Base-by-base conservation (phyloP, 2,113 vertebrate species). In the Scalopus aquaticus region DNA sequence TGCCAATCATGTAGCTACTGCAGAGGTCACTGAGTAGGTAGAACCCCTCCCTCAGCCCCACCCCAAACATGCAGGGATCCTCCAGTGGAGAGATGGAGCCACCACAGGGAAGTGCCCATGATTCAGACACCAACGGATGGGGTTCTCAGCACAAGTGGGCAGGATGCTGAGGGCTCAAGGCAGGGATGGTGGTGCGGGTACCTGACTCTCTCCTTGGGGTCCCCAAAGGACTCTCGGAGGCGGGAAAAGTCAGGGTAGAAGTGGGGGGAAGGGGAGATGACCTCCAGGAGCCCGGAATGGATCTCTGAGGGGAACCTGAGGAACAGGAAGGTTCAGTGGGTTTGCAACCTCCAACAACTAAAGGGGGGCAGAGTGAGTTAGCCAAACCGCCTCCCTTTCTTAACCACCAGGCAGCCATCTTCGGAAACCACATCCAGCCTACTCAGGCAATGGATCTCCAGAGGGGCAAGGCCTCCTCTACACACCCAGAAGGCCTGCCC, bases 201-300 rank as follows among this genome's bases (percentile, higher is more conserved):
- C 99, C 99, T 99, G 98, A 99, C 99, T 98, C 99, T 98, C 97
- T 99, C 99, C 95, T 99, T 99, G 35, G 99, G 99, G 97, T 99
- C 99, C 17, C 99, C 99, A 60, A 99, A 99, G 54, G 99, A 99
- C 97, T 99, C 99, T 56, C 99, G 97, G 62, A 99, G 98, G 64
- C 97, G 98, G 42, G 99, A 99, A 97, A 99, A 99, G 98, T 99
- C 99, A 35, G 99, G 99, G 93, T 99, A 99, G 98, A 99, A 99
- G 97, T 99, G 98, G 3, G 99, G 98, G 46, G 99, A 99, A 0
- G 99, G 99, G 76, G 99, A 99, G 97, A 99, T 99, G 96, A 99
- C 98, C 97, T 99, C 99, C 97, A 99, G 97, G 88, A 99, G 98
- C 76, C 99, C 99, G 0, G 99, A 99, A 97, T 98, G 98, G 95